Base-by-base conservation (phyloP, 2,113 vertebrate genomes). In the Heterotilapia buettikoferi region DNA sequence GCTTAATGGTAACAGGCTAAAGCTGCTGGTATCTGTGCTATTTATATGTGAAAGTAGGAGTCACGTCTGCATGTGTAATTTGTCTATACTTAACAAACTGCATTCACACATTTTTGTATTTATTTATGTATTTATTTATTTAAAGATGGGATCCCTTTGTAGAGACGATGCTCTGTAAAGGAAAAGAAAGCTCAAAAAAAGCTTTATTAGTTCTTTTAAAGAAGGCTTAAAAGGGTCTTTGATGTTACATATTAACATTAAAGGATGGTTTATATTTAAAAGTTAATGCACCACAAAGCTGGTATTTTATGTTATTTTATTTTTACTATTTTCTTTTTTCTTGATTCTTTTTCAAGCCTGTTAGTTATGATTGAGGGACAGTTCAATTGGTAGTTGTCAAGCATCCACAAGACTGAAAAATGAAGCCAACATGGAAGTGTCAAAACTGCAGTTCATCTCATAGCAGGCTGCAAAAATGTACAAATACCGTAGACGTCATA, bases 401-500 rank as follows among this genome's bases (percentile, higher is more conserved):
- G 16, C 16, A 76, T 3, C 24, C 43, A 29, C 71, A 31, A 47
- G 43, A 29, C 16, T 29, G 71, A 12, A 76, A 47, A 76, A 29
- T 11, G 71, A 47, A 76, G 71, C 71, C 9, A 76, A 18, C 24
- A 2, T 19, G 14, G 8, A 10, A 45, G 66, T 10, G 38, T 73
- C 5, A 73, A 73, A 18, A 6, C 40, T 6, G 68, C 40, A 45
- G 66, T 3, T 71, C 36, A 71, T 43, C 38, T 21, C 19, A 40
- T 21, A 21, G 12, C n/a, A 71, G 66, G 1, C 3, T 73, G 40
- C 13, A 45, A 18, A 47, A 73, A 73, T 18, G 68, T 26, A 47
- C 24, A 45, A 45, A 47, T 29, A 29, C 8, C 2, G 0, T 0
- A 76, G 68, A 29, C 8, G 9, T 26, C 36, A 76, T 47, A 0